Conservation (phyloP, 2,113 vertebrate genomes). For the Numida meleagris region DNA sequence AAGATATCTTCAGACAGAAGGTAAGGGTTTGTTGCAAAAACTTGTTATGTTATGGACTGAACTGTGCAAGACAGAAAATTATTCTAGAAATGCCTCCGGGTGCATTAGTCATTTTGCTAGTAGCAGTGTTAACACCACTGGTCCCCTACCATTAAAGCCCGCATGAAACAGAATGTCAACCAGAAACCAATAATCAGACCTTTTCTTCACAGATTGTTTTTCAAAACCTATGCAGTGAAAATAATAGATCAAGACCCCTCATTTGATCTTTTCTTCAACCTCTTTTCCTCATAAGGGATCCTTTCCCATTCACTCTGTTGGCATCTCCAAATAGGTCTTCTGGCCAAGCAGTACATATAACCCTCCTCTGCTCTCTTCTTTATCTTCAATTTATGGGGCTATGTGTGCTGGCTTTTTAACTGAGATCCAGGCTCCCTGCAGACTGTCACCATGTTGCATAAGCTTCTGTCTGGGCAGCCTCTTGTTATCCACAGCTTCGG, state of each 20-base stretch:
- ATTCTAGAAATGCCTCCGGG: neutral
- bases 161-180: neutral
- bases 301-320: neutral
- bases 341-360: neutral
- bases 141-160: neutral
- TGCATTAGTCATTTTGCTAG: conserved; percentile 4
- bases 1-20: neutral
- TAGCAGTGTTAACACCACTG: neutral
- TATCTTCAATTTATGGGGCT: neutral
- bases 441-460: neutral
- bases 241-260: neutral
- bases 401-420: neutral
- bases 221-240: neutral
- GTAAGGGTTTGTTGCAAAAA: neutral
- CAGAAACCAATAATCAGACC: neutral
- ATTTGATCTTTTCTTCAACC: neutral
- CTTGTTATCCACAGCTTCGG: neutral
- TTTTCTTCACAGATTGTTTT: neutral
- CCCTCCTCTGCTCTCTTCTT: neutral
- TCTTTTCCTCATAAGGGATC: neutral
- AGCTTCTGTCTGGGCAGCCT: neutral
- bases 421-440: neutral
- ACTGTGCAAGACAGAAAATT: neutral
- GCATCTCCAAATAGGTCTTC: neutral
- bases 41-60: neutral